Percentiles rank a stretch among this genome's conserved stretches.
phyloP scores from a whole-genome alignment of 2,113 vertebrate species.

The Gobio gobio region DNA sequence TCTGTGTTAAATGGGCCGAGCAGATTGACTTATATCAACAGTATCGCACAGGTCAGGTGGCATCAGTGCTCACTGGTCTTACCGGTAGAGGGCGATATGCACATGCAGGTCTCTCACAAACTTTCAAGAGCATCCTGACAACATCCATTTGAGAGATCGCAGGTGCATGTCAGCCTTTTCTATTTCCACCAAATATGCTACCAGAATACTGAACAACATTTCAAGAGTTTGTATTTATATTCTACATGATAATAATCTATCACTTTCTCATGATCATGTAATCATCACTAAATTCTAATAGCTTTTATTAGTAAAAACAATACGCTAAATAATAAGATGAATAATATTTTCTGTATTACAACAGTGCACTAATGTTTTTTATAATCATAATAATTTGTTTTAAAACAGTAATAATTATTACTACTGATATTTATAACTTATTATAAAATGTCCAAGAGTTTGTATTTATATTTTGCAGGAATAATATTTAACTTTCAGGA shows the following conservation, averaged over 20 bases:
- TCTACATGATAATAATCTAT: not conserved
- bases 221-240: not conserved
- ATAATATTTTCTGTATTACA: not conserved
- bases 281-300: not conserved
- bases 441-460: not conserved
- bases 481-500: not conserved
- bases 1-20: not conserved
- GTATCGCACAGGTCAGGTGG: not conserved
- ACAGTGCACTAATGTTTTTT: not conserved
- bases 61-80: not conserved
- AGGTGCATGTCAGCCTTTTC: not conserved
- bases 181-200: not conserved
- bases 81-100: conserved; percentile 48
- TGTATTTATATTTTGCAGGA: not conserved
- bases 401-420: not conserved
- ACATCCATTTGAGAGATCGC: not conserved
- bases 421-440: not conserved
- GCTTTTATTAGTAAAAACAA: not conserved
- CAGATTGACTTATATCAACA: not conserved
- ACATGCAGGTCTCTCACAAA: not conserved
- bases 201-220: not conserved
- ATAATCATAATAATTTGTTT: too few species aligned
- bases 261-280: not conserved
- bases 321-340: not conserved
- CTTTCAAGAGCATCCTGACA: conserved; percentile 11